These are phyloP conservation scores for Opisthograptis luteolata DNA, from an alignment of 2,888 invertebrate species.

Conservation along the genomic window DNA sequence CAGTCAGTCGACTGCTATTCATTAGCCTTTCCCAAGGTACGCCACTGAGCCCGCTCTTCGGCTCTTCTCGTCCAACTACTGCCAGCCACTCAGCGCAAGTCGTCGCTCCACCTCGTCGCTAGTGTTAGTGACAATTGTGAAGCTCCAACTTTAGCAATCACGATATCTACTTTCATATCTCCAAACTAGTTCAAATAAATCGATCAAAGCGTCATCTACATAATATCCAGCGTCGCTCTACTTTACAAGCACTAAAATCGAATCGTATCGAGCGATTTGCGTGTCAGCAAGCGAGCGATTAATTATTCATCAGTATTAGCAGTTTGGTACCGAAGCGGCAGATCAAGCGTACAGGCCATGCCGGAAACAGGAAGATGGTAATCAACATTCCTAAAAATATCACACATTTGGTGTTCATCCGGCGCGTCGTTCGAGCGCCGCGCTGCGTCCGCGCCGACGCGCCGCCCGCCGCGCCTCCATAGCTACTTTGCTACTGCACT, in stretches of 20 bases:
- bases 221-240: neutral
- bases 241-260: slow-evolving; percentile 35
- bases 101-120: no score
- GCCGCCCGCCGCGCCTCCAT: neutral
- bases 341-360: slow-evolving; percentile 66
- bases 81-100: no score
- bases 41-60: no score
- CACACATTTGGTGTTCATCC: slow-evolving; percentile 83
- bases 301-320: slow-evolving; percentile 78
- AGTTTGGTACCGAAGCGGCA: slow-evolving; percentile 68
- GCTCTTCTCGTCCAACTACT: no score
- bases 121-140: no score
- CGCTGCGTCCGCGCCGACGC: slow-evolving; percentile 38
- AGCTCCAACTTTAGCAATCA: no score
- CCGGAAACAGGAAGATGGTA: slow-evolving; percentile 82
- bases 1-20: no score
- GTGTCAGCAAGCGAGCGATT: slow-evolving; percentile 64
- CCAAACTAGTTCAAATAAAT: no score
- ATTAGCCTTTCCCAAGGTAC: no score
- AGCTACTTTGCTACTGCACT: neutral
- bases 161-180: no score
- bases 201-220: no score
- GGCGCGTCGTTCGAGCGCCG: slow-evolving; percentile 48
- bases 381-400: slow-evolving; percentile 84
- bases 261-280: slow-evolving; percentile 52